Evolutionary conservation across 2,113 vertebrate species (phyloP).

Genomic region (Arizona elegans): DNA sequence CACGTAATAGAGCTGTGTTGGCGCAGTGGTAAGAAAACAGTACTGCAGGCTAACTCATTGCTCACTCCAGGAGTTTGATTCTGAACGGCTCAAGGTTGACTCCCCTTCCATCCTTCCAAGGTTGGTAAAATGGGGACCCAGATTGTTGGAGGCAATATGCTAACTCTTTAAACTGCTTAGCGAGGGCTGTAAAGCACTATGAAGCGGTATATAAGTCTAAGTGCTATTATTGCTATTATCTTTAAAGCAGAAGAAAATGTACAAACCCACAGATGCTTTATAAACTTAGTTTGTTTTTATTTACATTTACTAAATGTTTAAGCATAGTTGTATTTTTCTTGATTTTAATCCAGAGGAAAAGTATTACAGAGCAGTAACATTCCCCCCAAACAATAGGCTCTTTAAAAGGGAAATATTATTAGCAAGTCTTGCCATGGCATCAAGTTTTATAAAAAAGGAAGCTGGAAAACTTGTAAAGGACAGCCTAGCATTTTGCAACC

Average conservation of each 20-base stretch:
- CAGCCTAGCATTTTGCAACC: not conserved
- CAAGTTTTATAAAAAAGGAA: conserved; percentile 9
- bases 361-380: conserved; percentile 69
- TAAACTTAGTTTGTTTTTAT: conserved; percentile 52
- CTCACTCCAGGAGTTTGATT: no score
- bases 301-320: conserved; percentile 65
- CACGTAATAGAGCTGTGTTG: conserved; percentile 16
- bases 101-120: no score
- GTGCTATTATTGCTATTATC: not conserved
- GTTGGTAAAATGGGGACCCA: no score
- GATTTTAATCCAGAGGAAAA: conserved; percentile 67
- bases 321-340: conserved; percentile 54
- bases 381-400: not conserved
- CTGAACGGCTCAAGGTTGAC: no score
- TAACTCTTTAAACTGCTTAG: no score
- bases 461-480: not conserved
- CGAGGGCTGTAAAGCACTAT: no score
- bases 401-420: conserved; percentile 25
- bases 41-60: no score
- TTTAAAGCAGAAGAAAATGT: conserved; percentile 17
- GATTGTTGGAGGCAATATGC: no score
- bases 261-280: conserved; percentile 18
- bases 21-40: no score
- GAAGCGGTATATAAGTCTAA: no score
- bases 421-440: conserved; percentile 36